Evolutionary conservation across 2,113 vertebrate genomes (phyloP).

Genomic region (Psilopsiagon aurifrons): DNA sequence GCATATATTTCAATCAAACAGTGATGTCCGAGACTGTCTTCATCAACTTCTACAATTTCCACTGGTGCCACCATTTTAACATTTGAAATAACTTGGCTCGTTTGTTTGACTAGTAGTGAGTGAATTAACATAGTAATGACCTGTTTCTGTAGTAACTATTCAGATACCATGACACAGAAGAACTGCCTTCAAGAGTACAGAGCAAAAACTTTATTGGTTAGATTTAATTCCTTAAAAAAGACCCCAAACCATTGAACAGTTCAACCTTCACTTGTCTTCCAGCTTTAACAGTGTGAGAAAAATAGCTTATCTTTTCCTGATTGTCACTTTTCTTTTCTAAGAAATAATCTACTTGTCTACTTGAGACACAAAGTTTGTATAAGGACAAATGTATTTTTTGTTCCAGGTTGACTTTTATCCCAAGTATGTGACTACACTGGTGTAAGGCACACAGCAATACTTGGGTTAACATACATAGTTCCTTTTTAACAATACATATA

Average conservation of each 20-base stretch:
- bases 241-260: not conserved
- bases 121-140: not conserved
- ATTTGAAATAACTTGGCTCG: not conserved
- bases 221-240: not conserved
- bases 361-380: not conserved
- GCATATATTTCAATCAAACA: not conserved
- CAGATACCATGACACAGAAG: not conserved
- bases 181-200: not conserved
- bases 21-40: not conserved
- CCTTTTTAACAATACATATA: not conserved
- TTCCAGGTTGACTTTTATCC: not conserved
- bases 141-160: not conserved
- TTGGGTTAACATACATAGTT: not conserved
- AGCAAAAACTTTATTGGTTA: not conserved
- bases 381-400: not conserved
- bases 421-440: not conserved
- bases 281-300: not conserved
- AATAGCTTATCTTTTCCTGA: not conserved
- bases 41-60: not conserved
- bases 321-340: not conserved
- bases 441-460: not conserved
- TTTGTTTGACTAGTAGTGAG: not conserved
- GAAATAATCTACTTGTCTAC: not conserved
- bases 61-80: not conserved
- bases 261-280: not conserved